Evolutionary conservation across 2,797 vertebrate species (phyloP).

Genomic region (Schizopygopsis pylzovi): DNA sequence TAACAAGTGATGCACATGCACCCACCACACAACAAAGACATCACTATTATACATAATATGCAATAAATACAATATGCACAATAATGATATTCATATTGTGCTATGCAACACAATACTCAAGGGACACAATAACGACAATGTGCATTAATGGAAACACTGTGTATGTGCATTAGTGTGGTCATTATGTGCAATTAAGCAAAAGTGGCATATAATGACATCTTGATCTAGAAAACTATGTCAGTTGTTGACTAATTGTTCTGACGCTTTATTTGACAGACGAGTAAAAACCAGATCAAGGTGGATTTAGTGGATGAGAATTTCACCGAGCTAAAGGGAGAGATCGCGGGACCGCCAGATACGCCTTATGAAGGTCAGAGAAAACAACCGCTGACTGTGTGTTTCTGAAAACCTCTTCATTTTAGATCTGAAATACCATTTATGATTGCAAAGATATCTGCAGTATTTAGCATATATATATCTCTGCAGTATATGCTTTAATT

Average conservation of each 20-base stretch:
- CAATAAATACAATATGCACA: too few species aligned
- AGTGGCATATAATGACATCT: too few species aligned
- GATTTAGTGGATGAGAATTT: constrained; percentile 94
- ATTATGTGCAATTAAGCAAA: too few species aligned
- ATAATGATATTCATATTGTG: too few species aligned
- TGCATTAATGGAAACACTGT: too few species aligned
- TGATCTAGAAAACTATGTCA: neutral
- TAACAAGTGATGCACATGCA: too few species aligned
- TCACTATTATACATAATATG: too few species aligned
- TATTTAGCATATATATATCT: too few species aligned
- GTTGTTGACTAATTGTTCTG: constrained; percentile 21
- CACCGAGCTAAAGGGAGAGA: constrained; percentile 92
- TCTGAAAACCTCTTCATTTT: neutral
- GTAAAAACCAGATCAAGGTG: constrained; percentile 95
- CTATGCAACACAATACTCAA: too few species aligned
- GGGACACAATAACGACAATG: too few species aligned
- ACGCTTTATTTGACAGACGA: constrained; percentile 77
- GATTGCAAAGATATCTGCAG: neutral
- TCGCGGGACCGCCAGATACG: constrained; percentile 90
- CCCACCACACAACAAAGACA: too few species aligned
- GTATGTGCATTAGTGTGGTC: too few species aligned
- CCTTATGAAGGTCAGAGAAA: constrained; percentile 88
- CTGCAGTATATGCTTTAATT: neutral
- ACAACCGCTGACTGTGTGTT: neutral
- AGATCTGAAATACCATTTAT: neutral